Evolutionary conservation across 23 tunicate genomes (phyloP), one percentile per base, ranked within the genome.

Genomic region (Halocynthia roretzi): DNA sequence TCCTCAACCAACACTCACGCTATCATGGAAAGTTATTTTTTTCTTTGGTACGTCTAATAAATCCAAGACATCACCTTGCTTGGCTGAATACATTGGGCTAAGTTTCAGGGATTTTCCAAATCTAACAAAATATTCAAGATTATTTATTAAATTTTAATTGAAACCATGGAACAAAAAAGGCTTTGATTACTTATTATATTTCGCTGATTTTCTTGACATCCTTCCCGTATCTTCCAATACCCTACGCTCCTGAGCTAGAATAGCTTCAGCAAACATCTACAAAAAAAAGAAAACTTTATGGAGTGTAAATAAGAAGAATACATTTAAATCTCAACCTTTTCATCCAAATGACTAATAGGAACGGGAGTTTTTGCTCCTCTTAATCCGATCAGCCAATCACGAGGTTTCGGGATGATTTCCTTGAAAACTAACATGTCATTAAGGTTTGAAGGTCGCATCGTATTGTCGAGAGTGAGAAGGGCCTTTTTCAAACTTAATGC

Each of bases 181-280:
- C 64, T 15, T 18, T 4, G 4, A 68, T 71, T 52, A 71, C 76
- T 71, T 71, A 0, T 11, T 9, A 65, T 40, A 65, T 65, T 65
- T 65, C 6, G 31, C 19, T 10, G 70, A 65, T 15, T 65, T 65
- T 15, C 70, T 65, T 65, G 70, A 65, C 70, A 65, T 65, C 31
- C 31, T 52, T 20, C 78, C 78, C 8, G 62, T 74, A 8, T 72
- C 55, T 58, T 81, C 57, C 49, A 71, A 40, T 56, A 72, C 57
- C 65, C 62, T 40, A 15, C 61, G 22, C 31, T 83, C 87, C 50
- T 83, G 82, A 9, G 83, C 80, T 8, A 77, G 51, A 67, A 83
- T 62, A 44, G 87, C 82, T 50, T 77, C 82, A 40, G 87, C 70
- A 79, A 83, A 83, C 40, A 76, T 40, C 87, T 83, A 56, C 18